Evolutionary conservation across 2,797 vertebrate genomes (phyloP).

Genomic region (Pseudochirops cupreus): DNA sequence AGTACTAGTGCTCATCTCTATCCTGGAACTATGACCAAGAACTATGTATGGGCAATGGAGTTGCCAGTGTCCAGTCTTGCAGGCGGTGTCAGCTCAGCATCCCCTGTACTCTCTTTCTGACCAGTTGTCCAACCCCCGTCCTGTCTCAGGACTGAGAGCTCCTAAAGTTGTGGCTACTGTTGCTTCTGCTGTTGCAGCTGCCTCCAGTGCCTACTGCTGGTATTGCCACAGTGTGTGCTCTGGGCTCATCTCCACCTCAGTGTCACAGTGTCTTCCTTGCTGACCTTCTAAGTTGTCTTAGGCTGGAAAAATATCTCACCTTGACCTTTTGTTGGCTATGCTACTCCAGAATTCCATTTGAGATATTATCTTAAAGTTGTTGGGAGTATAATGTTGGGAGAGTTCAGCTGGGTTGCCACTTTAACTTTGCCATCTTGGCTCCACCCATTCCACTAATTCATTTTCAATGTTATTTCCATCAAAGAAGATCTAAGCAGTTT

Average conservation of each 20-base stretch:
- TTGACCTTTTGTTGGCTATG: not conserved
- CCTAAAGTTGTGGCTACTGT: not conserved
- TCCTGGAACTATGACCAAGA: not conserved
- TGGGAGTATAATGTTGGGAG: not conserved
- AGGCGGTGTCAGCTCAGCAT: not conserved
- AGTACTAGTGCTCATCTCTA: not conserved
- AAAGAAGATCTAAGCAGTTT: constrained; percentile 61
- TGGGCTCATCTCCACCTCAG: not conserved
- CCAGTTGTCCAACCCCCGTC: not conserved
- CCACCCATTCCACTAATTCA: not conserved
- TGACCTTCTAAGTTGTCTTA: not conserved
- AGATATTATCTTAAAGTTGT: not conserved
- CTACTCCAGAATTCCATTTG: not conserved
- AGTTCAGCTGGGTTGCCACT: not conserved
- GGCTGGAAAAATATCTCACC: not conserved
- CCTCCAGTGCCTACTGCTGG: not conserved
- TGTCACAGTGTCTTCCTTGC: not conserved
- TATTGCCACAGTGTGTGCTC: not conserved
- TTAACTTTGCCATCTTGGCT: not conserved
- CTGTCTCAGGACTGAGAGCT: not conserved
- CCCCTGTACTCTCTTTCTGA: not conserved
- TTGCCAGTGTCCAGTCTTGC: not conserved
- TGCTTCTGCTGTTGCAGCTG: not conserved
- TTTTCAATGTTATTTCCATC: constrained; percentile 73
- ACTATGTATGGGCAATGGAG: not conserved